Conservation (phyloP, 2,888 invertebrate species). For the Cataglyphis rosenhaueri region DNA sequence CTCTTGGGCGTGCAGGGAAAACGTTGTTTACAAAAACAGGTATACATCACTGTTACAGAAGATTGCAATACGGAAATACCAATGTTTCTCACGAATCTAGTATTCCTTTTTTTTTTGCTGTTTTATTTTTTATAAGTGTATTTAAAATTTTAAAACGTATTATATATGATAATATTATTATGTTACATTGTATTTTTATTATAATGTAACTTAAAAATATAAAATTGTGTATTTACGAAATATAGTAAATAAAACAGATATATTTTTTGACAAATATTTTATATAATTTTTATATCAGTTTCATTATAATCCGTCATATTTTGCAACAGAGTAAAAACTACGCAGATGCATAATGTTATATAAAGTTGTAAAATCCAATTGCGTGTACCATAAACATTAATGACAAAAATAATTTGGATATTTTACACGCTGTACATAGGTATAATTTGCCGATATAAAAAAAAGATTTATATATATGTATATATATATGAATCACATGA, state of each 20-base stretch:
- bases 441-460: background rate
- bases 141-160: background rate
- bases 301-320: background rate
- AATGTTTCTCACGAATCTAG: background rate
- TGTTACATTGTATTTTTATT: background rate
- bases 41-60: slow-evolving; percentile 39
- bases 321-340: background rate
- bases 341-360: background rate
- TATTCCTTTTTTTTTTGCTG: background rate
- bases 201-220: background rate
- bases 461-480: background rate
- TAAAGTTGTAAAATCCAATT: background rate
- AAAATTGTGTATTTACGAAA: background rate
- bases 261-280: background rate
- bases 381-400: background rate
- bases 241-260: slow-evolving; percentile 1
- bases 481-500: slow-evolving; percentile 45
- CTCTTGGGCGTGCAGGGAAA: slow-evolving; percentile 11
- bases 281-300: background rate
- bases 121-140: background rate
- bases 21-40: slow-evolving; percentile 37
- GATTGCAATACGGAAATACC: slow-evolving; percentile 26
- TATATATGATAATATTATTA: background rate
- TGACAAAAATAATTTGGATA: background rate
- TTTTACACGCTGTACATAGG: background rate